Percentiles rank a stretch among this genome's conserved stretches.
These are phyloP conservation scores for Momotus momota DNA, from an alignment of 2,797 vertebrate species.

Conservation along the genomic window DNA sequence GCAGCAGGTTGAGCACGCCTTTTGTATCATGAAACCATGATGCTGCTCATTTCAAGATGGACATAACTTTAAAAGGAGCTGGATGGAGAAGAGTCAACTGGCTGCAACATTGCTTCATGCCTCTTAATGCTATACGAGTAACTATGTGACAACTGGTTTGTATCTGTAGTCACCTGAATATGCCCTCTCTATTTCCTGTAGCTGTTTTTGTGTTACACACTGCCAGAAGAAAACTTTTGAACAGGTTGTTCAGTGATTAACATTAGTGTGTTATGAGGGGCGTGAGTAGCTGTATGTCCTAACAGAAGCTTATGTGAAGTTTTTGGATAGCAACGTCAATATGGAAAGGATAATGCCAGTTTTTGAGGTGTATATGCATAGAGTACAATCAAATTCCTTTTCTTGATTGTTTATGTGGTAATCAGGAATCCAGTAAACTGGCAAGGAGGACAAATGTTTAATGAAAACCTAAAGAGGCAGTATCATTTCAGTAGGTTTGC, in stretches of 20 bases:
- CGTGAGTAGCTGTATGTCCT: neutral
- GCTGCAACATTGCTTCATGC: neutral
- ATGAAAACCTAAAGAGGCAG: neutral
- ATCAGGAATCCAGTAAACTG: constrained; percentile 12
- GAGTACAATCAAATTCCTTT: neutral
- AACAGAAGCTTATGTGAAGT: neutral
- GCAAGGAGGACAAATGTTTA: constrained; percentile 34
- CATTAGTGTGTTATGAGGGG: neutral
- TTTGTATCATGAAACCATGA: neutral
- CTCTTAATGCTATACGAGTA: neutral
- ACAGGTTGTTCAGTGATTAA: neutral
- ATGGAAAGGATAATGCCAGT: neutral
- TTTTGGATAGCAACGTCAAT: neutral
- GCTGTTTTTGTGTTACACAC: neutral
- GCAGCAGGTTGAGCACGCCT: neutral
- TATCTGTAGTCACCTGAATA: neutral
- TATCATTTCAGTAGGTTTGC: neutral
- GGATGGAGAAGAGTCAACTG: neutral
- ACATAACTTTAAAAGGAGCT: neutral
- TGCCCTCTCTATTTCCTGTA: neutral
- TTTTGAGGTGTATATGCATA: neutral
- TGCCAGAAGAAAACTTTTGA: neutral
- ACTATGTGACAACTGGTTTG: neutral
- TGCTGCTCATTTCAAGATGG: neutral
- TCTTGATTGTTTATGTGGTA: neutral